Evolutionary conservation across 2,888 invertebrate species (phyloP), one percentile per base, ranked within the genome.

Genomic region (Andrena marginata): DNA sequence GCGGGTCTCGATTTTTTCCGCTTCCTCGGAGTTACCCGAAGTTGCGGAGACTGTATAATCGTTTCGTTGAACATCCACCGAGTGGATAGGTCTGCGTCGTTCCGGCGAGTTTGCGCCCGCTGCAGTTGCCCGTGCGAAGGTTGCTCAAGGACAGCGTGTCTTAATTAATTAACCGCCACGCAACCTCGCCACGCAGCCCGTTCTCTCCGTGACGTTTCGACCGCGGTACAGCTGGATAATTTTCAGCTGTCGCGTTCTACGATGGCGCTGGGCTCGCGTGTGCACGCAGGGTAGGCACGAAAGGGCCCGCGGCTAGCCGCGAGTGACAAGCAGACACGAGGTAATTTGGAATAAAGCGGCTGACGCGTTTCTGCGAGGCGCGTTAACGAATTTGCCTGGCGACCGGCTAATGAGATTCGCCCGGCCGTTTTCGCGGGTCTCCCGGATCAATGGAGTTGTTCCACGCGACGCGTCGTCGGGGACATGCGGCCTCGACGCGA

Each of bases 231-330:
- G 70, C 77, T 54, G 62, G 77, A n/a, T 67, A 71, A 80, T 77
- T 71, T 80, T 80, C 70, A 77, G 60, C 69, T 80, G 79, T 77
- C 77, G 70, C 77, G 63, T 51, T 51, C 42, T 4, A 2, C 51
- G 59, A 16, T 33, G 49, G 26, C 35, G 54, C 35, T 23, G 26
- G 49, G 42, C 54, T 23, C 23, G 51, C 64, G 77, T 31, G 60
- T 23, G 64, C 79, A 60, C 70, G 64, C 63, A 56, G 59, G 1
- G 16, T 13, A 23, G 29, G 26, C 56, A 13, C n/a, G 49, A 60
- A 62, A 3, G 42, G 26, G 71, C 76, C 79, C 82, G 77, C 72
- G 86, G 86, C 82, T 84, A 86, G 73, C 77, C 86, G 75, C 86
- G 82, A 79, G 68, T 60, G 75, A 68, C 75, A 68, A 54, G 72